Evolutionary conservation across 2,797 vertebrate genomes (phyloP), one percentile per base, ranked within the genome.

Genomic region (Harpagifer antarcticus): DNA sequence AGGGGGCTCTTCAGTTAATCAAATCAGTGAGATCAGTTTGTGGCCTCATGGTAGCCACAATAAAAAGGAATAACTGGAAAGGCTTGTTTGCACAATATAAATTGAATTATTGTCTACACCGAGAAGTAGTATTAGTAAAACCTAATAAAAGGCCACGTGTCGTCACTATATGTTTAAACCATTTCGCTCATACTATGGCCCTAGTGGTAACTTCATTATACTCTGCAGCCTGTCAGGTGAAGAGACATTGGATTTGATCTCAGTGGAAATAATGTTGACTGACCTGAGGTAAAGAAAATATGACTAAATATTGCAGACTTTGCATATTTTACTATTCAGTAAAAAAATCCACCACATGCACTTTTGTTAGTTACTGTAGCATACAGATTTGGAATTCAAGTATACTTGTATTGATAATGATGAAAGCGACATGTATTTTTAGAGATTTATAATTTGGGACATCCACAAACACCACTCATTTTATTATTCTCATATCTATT

Each of bases 1-100:
- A 72, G 88, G 86, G 79, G 83, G 80, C 82, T 89, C 87, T 81
- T 82, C 87, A 70, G 76, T 93, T 92, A 94, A 94, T 93, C 88
- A 93, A 89, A 94, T 93, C 88, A 90, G 68, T 81, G 23, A 83
- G 92, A 91, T 89, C 74, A 79, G 81, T 89, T 88, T 86, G 85
- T 82, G 74, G 85, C 64, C 67, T 88, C 67, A 68, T 71, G 48
- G 48, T 75, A 57, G 64, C 72, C 71, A 76, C 87, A 83, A 90
- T 87, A 81, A 93, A 93, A 88, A 85, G 80, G 61, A 82, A 74
- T 81, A 66, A 87, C 84, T 81, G 89, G 85, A 92, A 91, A 85
- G 84, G 72, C 65, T 79, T 52, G 62, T 89, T 87, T 89, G 78
- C 48, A 33, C 43, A 8, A 77, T 75, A 79, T 74, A 83, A 92